Evolutionary conservation across 2,113 vertebrate species (phyloP).

Genomic region (Elachura formosa): DNA sequence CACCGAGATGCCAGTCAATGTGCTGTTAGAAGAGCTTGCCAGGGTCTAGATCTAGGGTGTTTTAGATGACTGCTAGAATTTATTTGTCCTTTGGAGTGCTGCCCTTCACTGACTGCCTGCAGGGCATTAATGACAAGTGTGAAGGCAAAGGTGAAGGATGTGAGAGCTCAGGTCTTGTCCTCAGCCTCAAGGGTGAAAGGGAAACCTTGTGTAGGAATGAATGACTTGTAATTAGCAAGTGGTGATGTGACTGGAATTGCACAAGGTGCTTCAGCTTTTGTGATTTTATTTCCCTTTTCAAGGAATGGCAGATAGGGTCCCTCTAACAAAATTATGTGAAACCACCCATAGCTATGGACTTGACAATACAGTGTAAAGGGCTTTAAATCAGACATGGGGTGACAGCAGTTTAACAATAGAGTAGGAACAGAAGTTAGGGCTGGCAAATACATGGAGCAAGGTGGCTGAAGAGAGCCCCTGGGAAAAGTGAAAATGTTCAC

Average conservation of each 20-base stretch:
- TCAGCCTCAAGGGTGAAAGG: not conserved
- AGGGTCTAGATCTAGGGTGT: not conserved
- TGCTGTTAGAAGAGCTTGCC: not conserved
- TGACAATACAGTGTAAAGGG: not conserved
- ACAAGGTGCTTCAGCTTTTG: not conserved
- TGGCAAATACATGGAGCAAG: not conserved
- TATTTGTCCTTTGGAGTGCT: not conserved
- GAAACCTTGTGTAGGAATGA: not conserved
- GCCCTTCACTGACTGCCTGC: not conserved
- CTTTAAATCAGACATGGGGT: not conserved
- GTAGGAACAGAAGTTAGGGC: not conserved
- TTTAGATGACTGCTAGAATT: not conserved
- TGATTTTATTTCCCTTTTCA: not conserved
- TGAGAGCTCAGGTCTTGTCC: not conserved
- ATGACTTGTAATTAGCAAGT: not conserved
- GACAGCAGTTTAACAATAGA: not conserved
- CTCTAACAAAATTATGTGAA: not conserved
- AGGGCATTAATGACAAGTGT: not conserved
- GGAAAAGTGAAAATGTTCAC: not conserved
- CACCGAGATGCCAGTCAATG: not conserved
- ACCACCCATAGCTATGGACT: not conserved
- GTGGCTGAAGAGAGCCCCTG: not conserved
- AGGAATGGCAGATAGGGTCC: not conserved
- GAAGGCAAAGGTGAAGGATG: not conserved
- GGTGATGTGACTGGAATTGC: not conserved